Evolutionary conservation across 2,797 vertebrate species (phyloP), one percentile per base, ranked within the genome.

Genomic region (Thaleichthys pacificus): DNA sequence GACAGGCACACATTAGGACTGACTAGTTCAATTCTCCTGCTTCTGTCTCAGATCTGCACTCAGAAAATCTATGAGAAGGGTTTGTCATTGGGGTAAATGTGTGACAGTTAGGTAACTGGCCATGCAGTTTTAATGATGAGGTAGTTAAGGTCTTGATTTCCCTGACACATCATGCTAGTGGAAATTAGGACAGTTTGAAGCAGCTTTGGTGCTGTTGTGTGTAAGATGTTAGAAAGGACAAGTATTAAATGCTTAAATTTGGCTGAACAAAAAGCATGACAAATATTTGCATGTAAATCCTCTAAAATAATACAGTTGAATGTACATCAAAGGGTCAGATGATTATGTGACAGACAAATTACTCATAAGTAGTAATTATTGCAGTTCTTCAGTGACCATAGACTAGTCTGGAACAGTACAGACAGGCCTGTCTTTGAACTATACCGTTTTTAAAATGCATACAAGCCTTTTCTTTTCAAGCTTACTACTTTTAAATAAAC

Each of bases 301-400:
- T 32, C 56, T 26, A n/a, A 75, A 77, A 72, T 49, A 12, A 64
- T 64, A 68, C 57, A 66, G 82, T 85, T 83, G 78, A 83, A 80
- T 73, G 81, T 68, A 70, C 76, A 85, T 89, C 85, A 88, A 88
- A 84, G 83, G 83, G 74, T 35, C 26, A 57, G 64, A 66, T 85
- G 89, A 80, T 90, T 91, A 91, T 89, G 91, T 92, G 92, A 92
- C 91, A 91, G 90, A 87, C 89, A 89, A 90, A 93, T 93, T 93
- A 93, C 91, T 87, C 91, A 85, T 93, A 93, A 92, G 94, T 94
- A 91, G 91, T 93, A 95, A 95, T 95, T 95, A 95, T 92, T 56
- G 19, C 51, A 17, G 4, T n/a, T 56, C 8, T 56, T 56, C 19
- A 56, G 15, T 56, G 5, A 56, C 19, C 93, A 93, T 91, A 92